These are phyloP conservation scores for Helleia helle DNA, from an alignment of 2,888 invertebrate genomes.

Conservation along the genomic window DNA sequence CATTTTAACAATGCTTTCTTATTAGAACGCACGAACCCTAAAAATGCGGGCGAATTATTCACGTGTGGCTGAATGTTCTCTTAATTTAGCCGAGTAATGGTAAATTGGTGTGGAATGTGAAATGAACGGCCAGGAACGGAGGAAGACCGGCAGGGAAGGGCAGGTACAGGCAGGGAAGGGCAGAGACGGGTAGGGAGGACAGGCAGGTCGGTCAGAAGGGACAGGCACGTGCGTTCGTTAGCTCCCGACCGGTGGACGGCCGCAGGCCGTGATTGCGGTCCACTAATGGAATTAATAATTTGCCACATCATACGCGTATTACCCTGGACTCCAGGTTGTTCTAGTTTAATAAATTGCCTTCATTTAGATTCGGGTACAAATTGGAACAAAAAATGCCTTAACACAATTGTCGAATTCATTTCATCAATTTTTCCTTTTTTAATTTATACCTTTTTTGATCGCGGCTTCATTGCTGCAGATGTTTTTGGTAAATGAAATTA, in stretches of 20 bases:
- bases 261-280: background rate
- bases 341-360: background rate
- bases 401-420: too few relatives aligned
- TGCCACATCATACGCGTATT: slow-evolving; percentile 2
- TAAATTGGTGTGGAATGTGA: slow-evolving; percentile 6
- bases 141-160: too few relatives aligned
- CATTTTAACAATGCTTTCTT: too few relatives aligned
- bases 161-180: too few relatives aligned
- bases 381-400: slow-evolving; percentile 1
- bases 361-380: slow-evolving; percentile 1
- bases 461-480: too few relatives aligned
- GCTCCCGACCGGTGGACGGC: background rate
- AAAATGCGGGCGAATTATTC: slow-evolving; percentile 5
- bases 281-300: slow-evolving; percentile 10
- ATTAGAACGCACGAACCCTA: too few relatives aligned
- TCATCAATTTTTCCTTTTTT: too few relatives aligned
- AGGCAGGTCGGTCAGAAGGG: too few relatives aligned
- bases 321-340: background rate
- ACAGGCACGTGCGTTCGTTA: slow-evolving; percentile 1
- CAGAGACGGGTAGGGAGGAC: too few relatives aligned
- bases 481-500: too few relatives aligned
- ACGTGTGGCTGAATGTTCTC: slow-evolving; percentile 5
- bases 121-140: background rate
- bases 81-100: slow-evolving; percentile 5
- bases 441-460: too few relatives aligned